These are phyloP conservation scores for Polydesmus complanatus DNA, from an alignment of 2,888 invertebrate genomes.

Conservation along the genomic window DNA sequence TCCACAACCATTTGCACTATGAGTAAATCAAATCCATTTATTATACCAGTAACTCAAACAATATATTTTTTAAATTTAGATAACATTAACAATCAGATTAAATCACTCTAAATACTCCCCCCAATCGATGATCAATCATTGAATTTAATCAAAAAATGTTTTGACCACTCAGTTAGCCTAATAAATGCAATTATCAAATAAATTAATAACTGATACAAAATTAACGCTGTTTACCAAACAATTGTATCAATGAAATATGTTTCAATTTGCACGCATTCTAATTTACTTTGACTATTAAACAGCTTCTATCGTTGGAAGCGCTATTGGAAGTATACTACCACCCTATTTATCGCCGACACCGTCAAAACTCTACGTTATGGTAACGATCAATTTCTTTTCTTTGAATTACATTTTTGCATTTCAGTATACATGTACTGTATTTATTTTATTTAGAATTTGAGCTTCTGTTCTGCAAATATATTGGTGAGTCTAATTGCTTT, in stretches of 20 bases:
- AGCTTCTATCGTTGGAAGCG: not conserved
- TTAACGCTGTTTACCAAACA: not conserved
- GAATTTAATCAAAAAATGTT: too few relatives aligned
- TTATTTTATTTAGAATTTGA: too few relatives aligned
- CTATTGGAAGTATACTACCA: not conserved
- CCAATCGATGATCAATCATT: too few relatives aligned
- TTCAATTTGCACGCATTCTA: not conserved
- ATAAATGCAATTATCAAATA: too few relatives aligned
- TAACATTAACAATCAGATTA: too few relatives aligned
- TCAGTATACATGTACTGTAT: not conserved
- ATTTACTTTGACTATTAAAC: not conserved
- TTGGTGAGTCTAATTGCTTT: too few relatives aligned
- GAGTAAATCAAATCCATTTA: not conserved
- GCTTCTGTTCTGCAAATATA: too few relatives aligned
- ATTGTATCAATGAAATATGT: not conserved
- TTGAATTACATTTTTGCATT: not conserved
- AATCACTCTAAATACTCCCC: too few relatives aligned
- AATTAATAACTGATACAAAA: too few relatives aligned
- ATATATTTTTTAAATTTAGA: too few relatives aligned
- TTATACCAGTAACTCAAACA: too few relatives aligned
- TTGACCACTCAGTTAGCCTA: too few relatives aligned
- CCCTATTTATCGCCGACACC: not conserved
- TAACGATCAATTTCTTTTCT: not conserved
- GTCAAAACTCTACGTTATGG: not conserved
- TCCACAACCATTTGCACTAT: not conserved